Evolutionary conservation across 1,140 invertebrate species (phyloP).

Genomic region (Tenebrio molitor): DNA sequence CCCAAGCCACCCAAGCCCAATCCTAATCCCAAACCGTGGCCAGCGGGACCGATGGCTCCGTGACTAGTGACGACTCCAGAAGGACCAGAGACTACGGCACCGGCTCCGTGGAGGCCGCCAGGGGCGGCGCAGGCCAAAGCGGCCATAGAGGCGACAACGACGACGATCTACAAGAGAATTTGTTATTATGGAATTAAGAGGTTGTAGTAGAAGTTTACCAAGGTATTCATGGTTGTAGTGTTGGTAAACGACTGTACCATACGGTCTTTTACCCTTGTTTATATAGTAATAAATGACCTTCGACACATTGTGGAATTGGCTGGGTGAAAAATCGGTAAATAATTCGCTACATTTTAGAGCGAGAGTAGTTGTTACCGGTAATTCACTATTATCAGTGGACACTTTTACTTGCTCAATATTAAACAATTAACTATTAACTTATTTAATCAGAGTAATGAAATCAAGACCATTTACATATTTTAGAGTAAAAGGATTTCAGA

Average conservation of each 20-base stretch:
- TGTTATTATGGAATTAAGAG: background rate
- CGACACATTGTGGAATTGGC: background rate
- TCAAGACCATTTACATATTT: no score
- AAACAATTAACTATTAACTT: no score
- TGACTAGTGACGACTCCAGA: slow-evolving; percentile 14
- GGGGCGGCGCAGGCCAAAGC: slow-evolving; percentile 44
- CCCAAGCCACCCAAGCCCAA: slow-evolving; percentile 28
- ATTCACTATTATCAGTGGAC: no score
- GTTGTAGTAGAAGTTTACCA: slow-evolving; percentile 49
- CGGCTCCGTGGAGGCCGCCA: background rate
- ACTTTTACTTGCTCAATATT: no score
- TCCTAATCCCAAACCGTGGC: slow-evolving; percentile 9
- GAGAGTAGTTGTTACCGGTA: no score
- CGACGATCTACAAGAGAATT: slow-evolving; percentile 51
- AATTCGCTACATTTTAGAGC: background rate
- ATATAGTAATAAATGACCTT: slow-evolving; percentile 14
- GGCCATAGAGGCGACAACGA: slow-evolving; percentile 47
- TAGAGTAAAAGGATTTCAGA: no score
- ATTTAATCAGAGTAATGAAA: no score
- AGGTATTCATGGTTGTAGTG: slow-evolving; percentile 51
- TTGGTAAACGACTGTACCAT: slow-evolving; percentile 5
- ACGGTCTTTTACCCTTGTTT: background rate
- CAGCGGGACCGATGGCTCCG: slow-evolving; percentile 3
- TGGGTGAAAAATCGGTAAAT: background rate
- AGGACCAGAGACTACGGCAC: slow-evolving; percentile 11